Base-by-base conservation (phyloP, 2,113 vertebrate species). In the Neolamprologus sp. region DNA sequence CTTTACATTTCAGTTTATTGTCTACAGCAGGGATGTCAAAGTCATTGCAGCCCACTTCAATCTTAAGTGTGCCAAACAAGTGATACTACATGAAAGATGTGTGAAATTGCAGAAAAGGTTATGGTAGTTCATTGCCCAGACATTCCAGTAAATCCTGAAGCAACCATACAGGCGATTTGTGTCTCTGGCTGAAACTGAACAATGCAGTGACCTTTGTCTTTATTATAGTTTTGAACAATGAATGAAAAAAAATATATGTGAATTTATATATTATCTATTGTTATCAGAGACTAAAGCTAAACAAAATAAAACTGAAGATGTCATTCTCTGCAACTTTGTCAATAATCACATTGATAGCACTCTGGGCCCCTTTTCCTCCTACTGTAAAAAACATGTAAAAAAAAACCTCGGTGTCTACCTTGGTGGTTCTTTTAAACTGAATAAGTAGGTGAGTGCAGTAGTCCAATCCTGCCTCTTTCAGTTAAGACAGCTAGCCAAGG, bases 1-100 rank as follows among this genome's bases (percentile, higher is more conserved):
- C 28, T 63, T 33, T 19, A 33, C 58, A 33, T 63, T 63, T 63
- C 58, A 33, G 28, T 63, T 63, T 63, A 60, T 60, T 60, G 16
- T 33, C 28, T 33, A 60, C 57, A 33, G 31, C 31, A 63, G 17
- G 58, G 17, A 63, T n/a, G 31, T 63, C 9, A 35, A 63, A 63
- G 31, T n/a, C 58, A 63, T 35, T 63, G 58, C 58, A 63, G 58
- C 58, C 31, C 58, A 35, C 31, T 63, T 63, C 1, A 0, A 63
- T 63, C 58, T 63, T 63, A 63, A 63, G 58, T 63, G 58, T 63
- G 31, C 31, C 17, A 11, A 63, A 63, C 0, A 2, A 63, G 58
- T 63, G 1, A n/a, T 6, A 2, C 58, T 63, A 11, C 58, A 35
- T 63, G 58, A 63, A 63, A 63, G 17, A 63, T 35, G 58, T 2